Evolutionary conservation across 2,888 invertebrate genomes (phyloP).

Genomic region (Limnephilus auricula): DNA sequence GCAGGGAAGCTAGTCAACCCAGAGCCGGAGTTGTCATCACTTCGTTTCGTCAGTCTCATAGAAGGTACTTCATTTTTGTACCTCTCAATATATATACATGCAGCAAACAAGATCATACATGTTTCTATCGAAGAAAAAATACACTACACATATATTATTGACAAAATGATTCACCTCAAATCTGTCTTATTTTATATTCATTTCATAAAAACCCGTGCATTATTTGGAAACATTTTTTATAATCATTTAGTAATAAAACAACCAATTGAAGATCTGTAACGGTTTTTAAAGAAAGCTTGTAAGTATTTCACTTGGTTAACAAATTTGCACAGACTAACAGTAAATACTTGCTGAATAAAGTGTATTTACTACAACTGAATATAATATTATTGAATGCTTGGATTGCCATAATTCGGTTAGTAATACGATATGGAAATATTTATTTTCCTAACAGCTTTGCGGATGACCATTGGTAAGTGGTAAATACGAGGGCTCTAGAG

Average conservation of each 20-base stretch:
- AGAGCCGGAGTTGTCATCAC: slow-evolving; percentile 95
- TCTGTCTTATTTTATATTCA: too few species aligned
- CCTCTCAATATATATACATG: background rate
- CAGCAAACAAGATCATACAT: background rate
- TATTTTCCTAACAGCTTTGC: slow-evolving; percentile 72
- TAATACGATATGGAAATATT: slow-evolving; percentile 63
- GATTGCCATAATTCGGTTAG: slow-evolving; percentile 4
- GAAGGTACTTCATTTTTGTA: slow-evolving; percentile 80
- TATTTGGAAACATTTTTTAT: background rate
- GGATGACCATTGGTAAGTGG: slow-evolving; percentile 73
- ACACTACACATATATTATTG: background rate
- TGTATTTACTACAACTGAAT: background rate
- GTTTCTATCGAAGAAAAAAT: background rate
- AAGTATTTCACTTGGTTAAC: too few species aligned
- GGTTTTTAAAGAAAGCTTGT: too few species aligned
- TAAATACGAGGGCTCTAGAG: slow-evolving; percentile 26
- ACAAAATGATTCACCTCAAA: background rate
- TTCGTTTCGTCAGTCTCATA: slow-evolving; percentile 90
- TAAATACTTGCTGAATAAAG: background rate
- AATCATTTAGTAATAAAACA: too few species aligned
- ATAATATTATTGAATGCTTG: background rate
- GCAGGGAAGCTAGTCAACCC: slow-evolving; percentile 75
- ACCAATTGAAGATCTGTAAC: too few species aligned
- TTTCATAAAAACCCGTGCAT: background rate
- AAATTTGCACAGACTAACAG: background rate